A percentile compares a stretch with the other conserved stretches of the same genome.
Evolutionary conservation across 2,888 invertebrate genomes (phyloP).

Genomic region (Eustalomyia histrio): DNA sequence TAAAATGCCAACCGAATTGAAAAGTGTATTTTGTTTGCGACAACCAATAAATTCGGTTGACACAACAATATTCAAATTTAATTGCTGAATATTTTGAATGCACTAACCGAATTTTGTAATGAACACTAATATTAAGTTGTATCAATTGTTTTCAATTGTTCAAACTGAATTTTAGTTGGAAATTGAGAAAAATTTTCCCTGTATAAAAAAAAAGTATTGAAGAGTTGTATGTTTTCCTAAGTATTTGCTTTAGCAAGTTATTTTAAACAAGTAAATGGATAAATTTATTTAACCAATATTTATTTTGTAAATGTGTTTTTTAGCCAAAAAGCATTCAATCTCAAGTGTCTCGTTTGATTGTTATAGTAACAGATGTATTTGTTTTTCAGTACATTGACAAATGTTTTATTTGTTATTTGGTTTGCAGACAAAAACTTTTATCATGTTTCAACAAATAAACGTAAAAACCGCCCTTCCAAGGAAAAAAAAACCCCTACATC

Average conservation of each 20-base stretch:
- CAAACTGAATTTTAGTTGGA: no score
- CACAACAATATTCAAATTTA: no score
- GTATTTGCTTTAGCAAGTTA: not conserved
- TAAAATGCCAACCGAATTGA: no score
- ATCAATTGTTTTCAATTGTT: no score
- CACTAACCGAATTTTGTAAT: no score
- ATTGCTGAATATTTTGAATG: no score
- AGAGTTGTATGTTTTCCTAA: no score
- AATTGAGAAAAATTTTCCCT: no score
- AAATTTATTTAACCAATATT: not conserved
- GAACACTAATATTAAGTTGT: no score
- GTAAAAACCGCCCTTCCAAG: not conserved
- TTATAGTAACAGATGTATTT: slow-evolving; percentile 44
- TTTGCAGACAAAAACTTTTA: not conserved
- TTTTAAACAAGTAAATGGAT: slow-evolving; percentile 1
- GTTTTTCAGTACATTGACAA: slow-evolving; percentile 28
- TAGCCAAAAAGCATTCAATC: slow-evolving; percentile 2
- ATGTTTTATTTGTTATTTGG: slow-evolving; percentile 26
- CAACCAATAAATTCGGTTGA: no score
- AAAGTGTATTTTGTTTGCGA: no score
- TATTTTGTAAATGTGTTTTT: slow-evolving; percentile 7
- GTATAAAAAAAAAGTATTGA: no score
- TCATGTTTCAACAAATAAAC: not conserved
- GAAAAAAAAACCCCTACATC: not conserved
- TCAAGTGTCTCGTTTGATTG: slow-evolving; percentile 7